phyloP scores from a whole-genome alignment of 2,888 invertebrate species.

The Caenorhabditis sp. region DNA sequence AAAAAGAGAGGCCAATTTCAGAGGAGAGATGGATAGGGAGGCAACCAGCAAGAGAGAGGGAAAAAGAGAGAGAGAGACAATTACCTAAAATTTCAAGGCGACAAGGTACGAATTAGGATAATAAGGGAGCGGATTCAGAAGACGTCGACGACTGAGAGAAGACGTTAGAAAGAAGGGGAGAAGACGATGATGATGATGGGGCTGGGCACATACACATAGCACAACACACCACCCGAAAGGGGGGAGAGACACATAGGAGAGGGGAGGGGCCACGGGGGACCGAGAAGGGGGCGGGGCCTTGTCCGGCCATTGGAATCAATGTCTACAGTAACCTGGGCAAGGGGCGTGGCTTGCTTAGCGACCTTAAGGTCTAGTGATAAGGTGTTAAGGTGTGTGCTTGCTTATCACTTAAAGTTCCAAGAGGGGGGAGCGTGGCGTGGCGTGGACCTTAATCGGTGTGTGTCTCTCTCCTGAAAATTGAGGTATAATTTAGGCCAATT shows the following conservation, averaged over 20 bases:
- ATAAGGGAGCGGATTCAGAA: slow-evolving; percentile 44
- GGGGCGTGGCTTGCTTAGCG: background rate
- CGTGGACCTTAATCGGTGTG: background rate
- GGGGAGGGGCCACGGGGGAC: slow-evolving; percentile 32
- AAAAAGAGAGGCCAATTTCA: slow-evolving; percentile 38
- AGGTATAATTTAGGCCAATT: slow-evolving; percentile 62
- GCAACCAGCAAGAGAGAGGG: too few relatives aligned
- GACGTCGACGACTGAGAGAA: slow-evolving; percentile 11
- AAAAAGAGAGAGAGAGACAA: too few relatives aligned
- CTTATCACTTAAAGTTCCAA: too few relatives aligned
- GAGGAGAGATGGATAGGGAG: slow-evolving; percentile 10
- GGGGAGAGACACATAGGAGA: slow-evolving; percentile 37
- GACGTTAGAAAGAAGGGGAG: slow-evolving; percentile 24
- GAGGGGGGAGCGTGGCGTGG: too few relatives aligned
- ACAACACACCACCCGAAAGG: slow-evolving; percentile 41
- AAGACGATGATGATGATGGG: slow-evolving; percentile 38
- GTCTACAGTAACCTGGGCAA: background rate
- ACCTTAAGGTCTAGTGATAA: background rate
- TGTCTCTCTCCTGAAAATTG: background rate
- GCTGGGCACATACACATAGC: slow-evolving; percentile 40
- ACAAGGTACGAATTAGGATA: slow-evolving; percentile 63
- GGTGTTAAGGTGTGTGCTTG: background rate
- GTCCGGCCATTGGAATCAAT: slow-evolving; percentile 13
- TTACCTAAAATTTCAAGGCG: slow-evolving; percentile 53
- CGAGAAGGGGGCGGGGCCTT: slow-evolving; percentile 32